Evolutionary conservation across 2,797 vertebrate genomes (phyloP).

Genomic region (Falco concolor): DNA sequence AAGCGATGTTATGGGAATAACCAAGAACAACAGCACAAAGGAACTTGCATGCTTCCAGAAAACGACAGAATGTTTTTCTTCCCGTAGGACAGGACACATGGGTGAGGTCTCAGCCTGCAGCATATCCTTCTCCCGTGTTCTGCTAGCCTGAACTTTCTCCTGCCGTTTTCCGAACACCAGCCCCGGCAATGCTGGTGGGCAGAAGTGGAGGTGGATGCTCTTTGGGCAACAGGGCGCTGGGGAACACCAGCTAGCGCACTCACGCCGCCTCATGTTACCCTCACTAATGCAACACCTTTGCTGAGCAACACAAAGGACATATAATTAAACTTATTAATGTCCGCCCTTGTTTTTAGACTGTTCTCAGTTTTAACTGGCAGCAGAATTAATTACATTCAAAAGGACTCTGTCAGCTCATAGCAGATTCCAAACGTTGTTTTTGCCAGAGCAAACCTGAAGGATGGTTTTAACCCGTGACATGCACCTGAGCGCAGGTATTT

Average conservation of each 20-base stretch:
- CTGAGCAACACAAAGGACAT: neutral
- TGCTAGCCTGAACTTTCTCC: neutral
- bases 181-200: neutral
- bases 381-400: slow-evolving; percentile 21
- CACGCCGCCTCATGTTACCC: neutral
- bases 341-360: slow-evolving; percentile 30
- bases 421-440: neutral
- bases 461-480: neutral
- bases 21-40: neutral
- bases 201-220: neutral
- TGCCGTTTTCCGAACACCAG: accelerated
- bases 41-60: neutral
- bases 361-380: neutral
- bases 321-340: slow-evolving; percentile 50
- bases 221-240: neutral
- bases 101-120: neutral
- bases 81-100: accelerated
- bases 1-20: neutral
- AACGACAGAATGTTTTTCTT: neutral
- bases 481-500: neutral
- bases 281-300: neutral
- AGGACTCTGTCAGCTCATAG: slow-evolving; percentile 18
- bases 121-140: neutral
- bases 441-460: neutral
- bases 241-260: neutral